Evolutionary conservation across 2,888 invertebrate genomes (phyloP).

Genomic region (Lingula anatina): DNA sequence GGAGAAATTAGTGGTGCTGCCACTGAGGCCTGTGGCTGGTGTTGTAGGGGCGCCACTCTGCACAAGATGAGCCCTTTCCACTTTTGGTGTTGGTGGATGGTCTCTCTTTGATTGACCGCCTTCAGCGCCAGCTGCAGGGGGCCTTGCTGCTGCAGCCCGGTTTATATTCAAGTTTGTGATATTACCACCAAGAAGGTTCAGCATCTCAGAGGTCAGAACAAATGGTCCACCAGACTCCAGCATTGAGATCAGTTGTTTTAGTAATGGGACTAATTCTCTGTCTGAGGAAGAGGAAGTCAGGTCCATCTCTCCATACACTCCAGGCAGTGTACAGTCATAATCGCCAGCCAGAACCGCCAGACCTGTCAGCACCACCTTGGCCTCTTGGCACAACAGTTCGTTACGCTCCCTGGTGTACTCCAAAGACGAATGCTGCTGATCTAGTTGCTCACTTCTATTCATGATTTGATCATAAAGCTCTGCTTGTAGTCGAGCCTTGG

Average conservation of each 20-base stretch:
- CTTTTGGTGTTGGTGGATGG: background rate
- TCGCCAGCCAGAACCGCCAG: conserved; percentile 36
- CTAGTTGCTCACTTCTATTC: conserved; percentile 30
- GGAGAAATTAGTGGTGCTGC: background rate
- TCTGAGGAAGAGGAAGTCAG: conserved; percentile 21
- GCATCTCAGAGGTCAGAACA: conserved; percentile 31
- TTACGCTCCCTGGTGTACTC: conserved; percentile 40
- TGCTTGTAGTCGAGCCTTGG: conserved; percentile 30
- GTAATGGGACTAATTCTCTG: conserved; percentile 40
- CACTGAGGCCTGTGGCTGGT: background rate
- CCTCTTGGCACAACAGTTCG: conserved; percentile 38
- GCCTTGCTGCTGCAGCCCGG: no score
- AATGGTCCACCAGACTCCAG: conserved; percentile 44
- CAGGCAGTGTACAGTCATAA: conserved; percentile 36
- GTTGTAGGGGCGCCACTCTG: background rate
- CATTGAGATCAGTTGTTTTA: conserved; percentile 43
- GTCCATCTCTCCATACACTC: conserved; percentile 39
- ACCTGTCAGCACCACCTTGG: conserved; percentile 34
- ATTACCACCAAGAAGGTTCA: conserved; percentile 26
- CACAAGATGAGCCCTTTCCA: background rate
- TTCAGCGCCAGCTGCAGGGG: background rate
- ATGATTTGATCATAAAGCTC: conserved; percentile 41
- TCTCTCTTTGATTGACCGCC: background rate
- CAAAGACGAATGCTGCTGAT: conserved; percentile 33
- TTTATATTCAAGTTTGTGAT: conserved; percentile 22